These are phyloP conservation scores for Synergus itoensis DNA, from an alignment of 2,888 invertebrate genomes.

Conservation along the genomic window DNA sequence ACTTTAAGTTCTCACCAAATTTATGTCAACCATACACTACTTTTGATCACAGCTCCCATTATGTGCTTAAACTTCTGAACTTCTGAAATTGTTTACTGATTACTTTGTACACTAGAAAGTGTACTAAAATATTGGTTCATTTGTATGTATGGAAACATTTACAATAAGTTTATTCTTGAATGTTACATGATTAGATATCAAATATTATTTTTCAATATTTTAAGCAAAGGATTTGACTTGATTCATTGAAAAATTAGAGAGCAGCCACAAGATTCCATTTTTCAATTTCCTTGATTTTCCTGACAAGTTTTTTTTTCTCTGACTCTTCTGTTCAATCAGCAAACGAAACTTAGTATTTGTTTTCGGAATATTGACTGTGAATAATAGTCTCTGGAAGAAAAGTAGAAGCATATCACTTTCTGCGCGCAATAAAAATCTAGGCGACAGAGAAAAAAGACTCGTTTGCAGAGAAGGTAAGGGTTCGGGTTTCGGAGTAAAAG, in stretches of 20 bases:
- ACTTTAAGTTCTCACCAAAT: background rate
- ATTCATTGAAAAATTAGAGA: background rate
- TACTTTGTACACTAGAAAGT: too few species aligned
- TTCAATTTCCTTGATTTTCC: background rate
- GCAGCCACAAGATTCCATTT: background rate
- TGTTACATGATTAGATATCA: too few species aligned
- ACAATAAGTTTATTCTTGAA: too few species aligned
- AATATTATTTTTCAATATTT: too few species aligned
- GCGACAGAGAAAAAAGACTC: slow-evolving; percentile 13
- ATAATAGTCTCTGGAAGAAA: slow-evolving; percentile 9
- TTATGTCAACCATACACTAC: too few species aligned
- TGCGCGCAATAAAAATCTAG: slow-evolving; percentile 8
- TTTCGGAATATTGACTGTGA: background rate
- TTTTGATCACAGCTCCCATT: background rate
- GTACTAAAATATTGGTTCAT: too few species aligned
- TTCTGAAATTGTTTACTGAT: too few species aligned
- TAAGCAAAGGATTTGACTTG: too few species aligned
- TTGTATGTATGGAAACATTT: too few species aligned
- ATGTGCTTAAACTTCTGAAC: too few species aligned
- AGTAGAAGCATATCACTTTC: slow-evolving; percentile 6
- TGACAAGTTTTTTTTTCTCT: background rate
- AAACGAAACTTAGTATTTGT: background rate
- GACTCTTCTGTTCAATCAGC: background rate
- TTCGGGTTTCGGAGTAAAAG: background rate
- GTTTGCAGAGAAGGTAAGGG: slow-evolving; percentile 7